Evolutionary conservation across 2,797 vertebrate genomes (phyloP), one percentile per base, ranked within the genome.

Genomic region (Argya squamiceps): DNA sequence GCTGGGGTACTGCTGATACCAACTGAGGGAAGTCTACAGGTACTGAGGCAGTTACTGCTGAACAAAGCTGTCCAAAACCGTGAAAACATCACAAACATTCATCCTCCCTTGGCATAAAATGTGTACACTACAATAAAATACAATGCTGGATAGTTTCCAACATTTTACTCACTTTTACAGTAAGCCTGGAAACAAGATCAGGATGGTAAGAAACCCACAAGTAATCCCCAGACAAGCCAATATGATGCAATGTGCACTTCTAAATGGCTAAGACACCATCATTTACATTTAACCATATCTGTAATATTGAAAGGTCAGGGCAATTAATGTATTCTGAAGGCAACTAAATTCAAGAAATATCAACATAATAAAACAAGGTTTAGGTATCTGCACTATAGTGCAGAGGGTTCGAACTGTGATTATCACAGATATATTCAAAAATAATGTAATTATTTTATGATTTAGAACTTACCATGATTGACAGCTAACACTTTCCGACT

Each of bases 401-500:
- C 37, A 79, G 32, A 69, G 14, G 27, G 55, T 74, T 46, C 3
- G 22, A 30, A 70, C 47, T 73, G n/a, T 70, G 75, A 83, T 27
- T 46, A 46, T 41, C 4, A 4, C 19, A 79, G 36, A 34, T 76
- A 55, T 16, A 71, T 75, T 73, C 8, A 60, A 47, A 23, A 65
- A 59, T 10, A 70, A 64, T 37, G 23, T 50, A 20, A 58, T 37
- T 75, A 36, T 58, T 87, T 44, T 39, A 32, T 39, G 23, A 62
- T 37, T n/a, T 80, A 70, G 55, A 85, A 87, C 98, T 98, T 94
- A 99, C 99, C 99, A 10, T 99, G 99, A 97, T 99, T 99, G 84
- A 99, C 98, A 1, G 99, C 99, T 87, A 99, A 98, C 87, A 99
- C 99, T 93, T 99, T 99, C 12, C 99, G 98, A 96, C 99, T 99